Base-by-base conservation (phyloP, 2,113 vertebrate genomes). In the Theropithecus gelada region DNA sequence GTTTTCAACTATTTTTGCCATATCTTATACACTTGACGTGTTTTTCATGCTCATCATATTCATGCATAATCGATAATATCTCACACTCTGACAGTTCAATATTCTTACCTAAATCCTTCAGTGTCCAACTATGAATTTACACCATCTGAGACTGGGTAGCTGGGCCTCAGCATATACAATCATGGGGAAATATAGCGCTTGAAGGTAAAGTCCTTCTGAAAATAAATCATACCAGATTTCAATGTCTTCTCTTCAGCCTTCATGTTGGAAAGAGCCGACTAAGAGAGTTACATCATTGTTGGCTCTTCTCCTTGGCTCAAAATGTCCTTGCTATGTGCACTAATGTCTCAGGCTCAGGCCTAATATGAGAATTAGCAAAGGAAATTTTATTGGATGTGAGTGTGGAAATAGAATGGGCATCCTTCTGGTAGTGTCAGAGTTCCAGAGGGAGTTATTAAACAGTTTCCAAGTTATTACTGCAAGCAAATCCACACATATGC, bases 371-470 rank as follows among this genome's bases (percentile, higher is more conserved):
- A 87, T 90, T 55, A 92, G 88, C 85, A 84, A 76, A 93, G 91
- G 68, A 81, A 84, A 38, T 98, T 96, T 87, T 86, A 32, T 12
- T 75, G 48, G 5, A 6, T 43, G 16, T 61, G 64, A 64, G 14
- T 35, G 35, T 50, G 45, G 52, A 94, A 82, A 73, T 4, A 83
- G 50, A 38, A 80, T 5, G 85, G 68, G 32, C 22, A 32, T 50
- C 85, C 5, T 79, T 59, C 57, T 43, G 59, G 35, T 89, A 57
- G 17, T 68, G 20, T 25, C 70, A 64, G 18, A 32, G 32, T 75
- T 92, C 64, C 97, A 72, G 61, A 30, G 94, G 94, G 91, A 92
- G 8, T 88, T 70, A 85, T 90, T 96, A 86, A 76, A 55, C 3
- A 73, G n/a, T 80, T 90, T 43, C 57, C n/a, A 76, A 66, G 35